Evolutionary conservation across 2,888 invertebrate genomes (phyloP).

Genomic region (Rutpela maculata): DNA sequence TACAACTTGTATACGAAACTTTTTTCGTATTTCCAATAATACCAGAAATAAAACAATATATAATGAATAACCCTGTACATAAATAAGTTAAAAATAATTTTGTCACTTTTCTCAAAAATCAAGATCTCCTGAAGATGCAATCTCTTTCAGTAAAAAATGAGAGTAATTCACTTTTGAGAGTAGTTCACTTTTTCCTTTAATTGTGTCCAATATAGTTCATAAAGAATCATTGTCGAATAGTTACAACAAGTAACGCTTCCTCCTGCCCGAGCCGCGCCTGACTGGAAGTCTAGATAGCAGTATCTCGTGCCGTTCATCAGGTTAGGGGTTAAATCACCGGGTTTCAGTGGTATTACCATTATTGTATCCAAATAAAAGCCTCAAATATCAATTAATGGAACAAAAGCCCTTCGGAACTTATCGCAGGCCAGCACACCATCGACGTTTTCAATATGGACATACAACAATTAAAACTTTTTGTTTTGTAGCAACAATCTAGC

Average conservation of each 20-base stretch:
- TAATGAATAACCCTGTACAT: too few relatives aligned
- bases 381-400: constrained; percentile 41
- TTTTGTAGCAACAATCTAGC: constrained; percentile 14
- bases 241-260: not conserved
- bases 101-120: too few relatives aligned
- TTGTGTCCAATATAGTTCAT: too few relatives aligned
- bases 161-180: too few relatives aligned
- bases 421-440: constrained; percentile 28
- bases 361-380: constrained; percentile 34
- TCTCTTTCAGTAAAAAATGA: too few relatives aligned
- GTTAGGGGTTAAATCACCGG: constrained; percentile 28
- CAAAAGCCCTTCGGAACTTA: constrained; percentile 35
- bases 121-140: too few relatives aligned
- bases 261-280: not conserved
- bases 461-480: constrained; percentile 26
- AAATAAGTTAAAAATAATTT: too few relatives aligned
- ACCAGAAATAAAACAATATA: too few relatives aligned
- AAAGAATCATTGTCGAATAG: not conserved
- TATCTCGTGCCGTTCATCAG: constrained; percentile 17
- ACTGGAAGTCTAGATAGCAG: not conserved
- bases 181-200: too few relatives aligned
- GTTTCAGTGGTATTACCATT: constrained; percentile 31
- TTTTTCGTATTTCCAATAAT: too few relatives aligned
- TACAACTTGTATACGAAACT: too few relatives aligned
- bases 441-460: constrained; percentile 27